Evolutionary conservation across 2,888 invertebrate species (phyloP).

Genomic region (Bombyx huttoni): DNA sequence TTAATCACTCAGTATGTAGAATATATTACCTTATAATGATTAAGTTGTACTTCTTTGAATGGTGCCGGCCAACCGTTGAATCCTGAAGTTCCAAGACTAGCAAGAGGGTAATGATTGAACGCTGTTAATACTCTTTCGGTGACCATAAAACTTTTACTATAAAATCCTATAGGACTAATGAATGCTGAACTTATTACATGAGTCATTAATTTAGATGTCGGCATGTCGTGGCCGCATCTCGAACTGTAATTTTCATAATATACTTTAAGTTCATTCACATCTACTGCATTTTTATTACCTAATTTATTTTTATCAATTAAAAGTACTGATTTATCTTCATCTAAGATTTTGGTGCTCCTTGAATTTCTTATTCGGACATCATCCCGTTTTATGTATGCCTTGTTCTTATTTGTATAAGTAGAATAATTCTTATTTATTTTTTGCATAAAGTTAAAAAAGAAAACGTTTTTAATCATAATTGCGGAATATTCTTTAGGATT

Average conservation of each 20-base stretch:
- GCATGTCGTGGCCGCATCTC: conserved; percentile 34
- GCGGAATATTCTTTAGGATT: conserved; percentile 68
- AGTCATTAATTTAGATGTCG: conserved; percentile 52
- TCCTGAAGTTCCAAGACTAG: conserved; percentile 68
- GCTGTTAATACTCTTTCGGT: conserved; percentile 77
- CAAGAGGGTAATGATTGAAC: conserved; percentile 82
- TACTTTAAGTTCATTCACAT: conserved; percentile 20
- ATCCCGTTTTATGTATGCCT: conserved; percentile 51
- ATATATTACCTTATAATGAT: conserved; percentile 74
- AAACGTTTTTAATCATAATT: conserved; percentile 77
- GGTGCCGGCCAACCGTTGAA: conserved; percentile 72
- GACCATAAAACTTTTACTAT: conserved; percentile 80
- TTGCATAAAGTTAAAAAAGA: conserved; percentile 75
- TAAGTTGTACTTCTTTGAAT: conserved; percentile 73
- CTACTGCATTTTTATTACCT: conserved; percentile 34
- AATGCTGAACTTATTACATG: conserved; percentile 69
- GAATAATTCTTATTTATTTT: conserved; percentile 24
- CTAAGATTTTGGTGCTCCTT: conserved; percentile 21
- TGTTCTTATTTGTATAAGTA: conserved; percentile 22
- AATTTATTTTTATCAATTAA: conserved; percentile 28
- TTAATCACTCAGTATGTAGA: conserved; percentile 6
- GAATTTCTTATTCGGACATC: conserved; percentile 46
- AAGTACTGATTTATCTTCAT: conserved; percentile 41
- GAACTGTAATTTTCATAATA: conserved; percentile 24
- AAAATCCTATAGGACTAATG: conserved; percentile 75